Conservation (phyloP, 2,888 invertebrate species). For the Glyphotaelius pellucidus region DNA sequence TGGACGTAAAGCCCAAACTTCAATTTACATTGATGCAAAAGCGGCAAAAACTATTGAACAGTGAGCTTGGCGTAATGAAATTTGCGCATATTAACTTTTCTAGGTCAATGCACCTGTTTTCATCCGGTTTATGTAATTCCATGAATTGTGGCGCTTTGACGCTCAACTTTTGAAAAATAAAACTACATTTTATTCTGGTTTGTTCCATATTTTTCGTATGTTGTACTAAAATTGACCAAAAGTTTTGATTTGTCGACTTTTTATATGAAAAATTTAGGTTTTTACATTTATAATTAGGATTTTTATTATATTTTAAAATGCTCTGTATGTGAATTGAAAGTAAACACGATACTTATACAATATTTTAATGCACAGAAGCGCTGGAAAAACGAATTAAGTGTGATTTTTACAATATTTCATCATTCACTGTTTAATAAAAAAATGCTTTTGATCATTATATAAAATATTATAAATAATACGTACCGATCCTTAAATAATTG, state of each 20-base stretch:
- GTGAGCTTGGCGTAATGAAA: not conserved
- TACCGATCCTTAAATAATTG: not conserved
- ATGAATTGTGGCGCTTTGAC: not conserved
- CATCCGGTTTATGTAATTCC: not conserved
- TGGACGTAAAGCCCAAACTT: not conserved
- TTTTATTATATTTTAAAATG: not conserved
- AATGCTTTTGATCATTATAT: constrained; percentile 5
- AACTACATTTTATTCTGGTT: not conserved
- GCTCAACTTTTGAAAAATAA: not conserved
- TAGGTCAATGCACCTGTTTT: not conserved
- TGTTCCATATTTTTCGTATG: not conserved
- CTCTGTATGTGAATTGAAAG: constrained; percentile 7
- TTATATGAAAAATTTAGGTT: not conserved
- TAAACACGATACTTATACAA: not conserved
- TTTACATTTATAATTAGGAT: not conserved
- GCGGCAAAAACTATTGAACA: not conserved
- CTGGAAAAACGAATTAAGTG: not conserved
- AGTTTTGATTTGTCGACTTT: not conserved
- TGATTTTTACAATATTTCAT: not conserved
- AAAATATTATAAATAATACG: not conserved
- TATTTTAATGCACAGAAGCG: not conserved
- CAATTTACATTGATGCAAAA: not conserved
- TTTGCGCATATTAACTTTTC: not conserved
- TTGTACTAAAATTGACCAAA: not conserved
- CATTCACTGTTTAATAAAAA: not conserved